Evolutionary conservation across 2,888 invertebrate species (phyloP).

Genomic region (Nebria salina): DNA sequence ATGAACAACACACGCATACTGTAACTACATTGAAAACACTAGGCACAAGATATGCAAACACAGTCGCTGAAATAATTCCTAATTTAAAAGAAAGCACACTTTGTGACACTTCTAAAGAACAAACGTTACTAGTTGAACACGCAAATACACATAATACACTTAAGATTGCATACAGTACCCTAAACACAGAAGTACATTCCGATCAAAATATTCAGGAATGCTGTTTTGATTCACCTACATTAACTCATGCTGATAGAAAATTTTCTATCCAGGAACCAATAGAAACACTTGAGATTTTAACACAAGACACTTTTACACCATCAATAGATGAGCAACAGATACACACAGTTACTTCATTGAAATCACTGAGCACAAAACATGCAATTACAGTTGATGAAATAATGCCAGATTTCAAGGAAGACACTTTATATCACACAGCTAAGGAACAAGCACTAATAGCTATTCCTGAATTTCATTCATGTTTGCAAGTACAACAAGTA

Average conservation of each 20-base stretch:
- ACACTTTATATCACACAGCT: constrained; percentile 16
- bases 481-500: constrained; percentile 32
- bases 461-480: constrained; percentile 27
- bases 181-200: constrained; percentile 20
- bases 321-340: constrained; percentile 17
- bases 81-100: not conserved
- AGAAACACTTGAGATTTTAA: constrained; percentile 21
- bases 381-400: constrained; percentile 27
- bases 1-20: constrained; percentile 26
- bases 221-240: constrained; percentile 15
- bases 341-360: constrained; percentile 25
- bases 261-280: constrained; percentile 25
- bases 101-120: not conserved
- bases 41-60: constrained; percentile 27
- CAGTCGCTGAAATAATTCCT: constrained; percentile 7
- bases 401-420: constrained; percentile 35
- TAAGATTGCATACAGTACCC: constrained; percentile 22
- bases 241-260: constrained; percentile 24
- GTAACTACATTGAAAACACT: constrained; percentile 21
- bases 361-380: constrained; percentile 19
- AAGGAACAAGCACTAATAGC: constrained; percentile 15
- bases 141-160: constrained; percentile 18
- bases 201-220: constrained; percentile 24
- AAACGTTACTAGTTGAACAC: constrained; percentile 16
- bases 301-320: constrained; percentile 25